Conservation (phyloP, 2,888 invertebrate genomes). For the Esperia sulphurella region DNA sequence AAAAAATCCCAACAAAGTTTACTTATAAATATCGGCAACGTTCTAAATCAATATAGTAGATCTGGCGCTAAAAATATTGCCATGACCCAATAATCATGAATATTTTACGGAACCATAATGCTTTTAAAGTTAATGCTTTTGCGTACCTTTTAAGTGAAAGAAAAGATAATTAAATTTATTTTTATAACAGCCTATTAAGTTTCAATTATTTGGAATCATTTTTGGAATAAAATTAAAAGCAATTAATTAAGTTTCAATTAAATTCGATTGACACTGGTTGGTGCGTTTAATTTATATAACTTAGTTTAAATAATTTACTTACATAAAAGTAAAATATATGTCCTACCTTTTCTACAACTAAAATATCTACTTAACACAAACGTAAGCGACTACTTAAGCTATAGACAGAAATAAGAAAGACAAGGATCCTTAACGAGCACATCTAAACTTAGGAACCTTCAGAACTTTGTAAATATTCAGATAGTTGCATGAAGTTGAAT, state of each 20-base stretch:
- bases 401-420: slow-evolving; percentile 6
- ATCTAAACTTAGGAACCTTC: slow-evolving; percentile 26
- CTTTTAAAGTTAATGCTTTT: background rate
- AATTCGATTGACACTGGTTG: too few species aligned
- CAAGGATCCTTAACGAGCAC: slow-evolving; percentile 29
- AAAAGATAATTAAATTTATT: background rate
- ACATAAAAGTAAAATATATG: too few species aligned
- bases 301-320: too few species aligned
- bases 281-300: too few species aligned
- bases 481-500: slow-evolving; percentile 41
- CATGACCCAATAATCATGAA: background rate
- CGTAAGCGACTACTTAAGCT: background rate
- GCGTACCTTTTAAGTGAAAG: background rate
- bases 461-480: slow-evolving; percentile 48
- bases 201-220: too few species aligned
- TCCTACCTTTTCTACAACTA: background rate
- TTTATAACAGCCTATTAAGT: too few species aligned
- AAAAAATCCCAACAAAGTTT: too few species aligned
- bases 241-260: too few species aligned
- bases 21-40: too few species aligned
- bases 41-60: background rate
- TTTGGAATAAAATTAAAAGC: too few species aligned
- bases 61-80: background rate
- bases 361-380: background rate
- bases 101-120: background rate